A percentile compares a stretch with the other conserved stretches of the same genome.
Evolutionary conservation across 2,888 invertebrate genomes (phyloP).

Genomic region (Syritta pipiens): DNA sequence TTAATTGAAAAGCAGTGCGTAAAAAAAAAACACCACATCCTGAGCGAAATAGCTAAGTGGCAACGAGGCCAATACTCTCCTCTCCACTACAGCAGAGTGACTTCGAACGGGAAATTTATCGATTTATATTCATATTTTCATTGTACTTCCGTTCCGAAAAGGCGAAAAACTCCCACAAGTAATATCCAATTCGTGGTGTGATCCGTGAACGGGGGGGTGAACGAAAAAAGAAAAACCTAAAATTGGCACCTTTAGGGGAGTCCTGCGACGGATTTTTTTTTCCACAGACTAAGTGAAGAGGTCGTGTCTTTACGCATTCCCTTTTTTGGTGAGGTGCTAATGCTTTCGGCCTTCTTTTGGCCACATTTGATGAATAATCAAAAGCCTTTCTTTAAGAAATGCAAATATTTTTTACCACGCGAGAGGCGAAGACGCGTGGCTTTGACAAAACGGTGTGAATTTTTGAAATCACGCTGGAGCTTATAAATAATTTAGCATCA

Average conservation of each 20-base stretch:
- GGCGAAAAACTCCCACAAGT: slow-evolving; percentile 12
- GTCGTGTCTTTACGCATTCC: slow-evolving; percentile 24
- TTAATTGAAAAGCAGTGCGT: slow-evolving; percentile 35
- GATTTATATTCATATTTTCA: slow-evolving; percentile 60
- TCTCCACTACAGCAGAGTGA: neutral
- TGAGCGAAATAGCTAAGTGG: slow-evolving; percentile 16
- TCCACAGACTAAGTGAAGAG: slow-evolving; percentile 38
- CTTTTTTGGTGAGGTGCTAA: slow-evolving; percentile 29
- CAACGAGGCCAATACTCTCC: slow-evolving; percentile 9
- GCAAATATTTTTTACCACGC: no score
- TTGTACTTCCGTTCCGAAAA: slow-evolving; percentile 31
- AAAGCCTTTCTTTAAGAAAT: no score
- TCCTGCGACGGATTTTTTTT: neutral
- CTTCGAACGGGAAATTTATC: slow-evolving; percentile 48
- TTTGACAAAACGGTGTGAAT: no score
- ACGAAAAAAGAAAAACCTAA: neutral
- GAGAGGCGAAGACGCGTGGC: no score
- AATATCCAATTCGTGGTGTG: slow-evolving; percentile 18
- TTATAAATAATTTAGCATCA: no score
- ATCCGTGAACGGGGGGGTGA: no score
- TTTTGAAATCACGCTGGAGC: no score
- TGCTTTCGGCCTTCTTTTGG: slow-evolving; percentile 40
- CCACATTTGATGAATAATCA: slow-evolving; percentile 56
- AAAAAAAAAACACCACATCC: slow-evolving; percentile 5
- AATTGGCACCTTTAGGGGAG: slow-evolving; percentile 2